phyloP scores from a whole-genome alignment of 2,888 invertebrate species.

The Athripsodes cinereus region DNA sequence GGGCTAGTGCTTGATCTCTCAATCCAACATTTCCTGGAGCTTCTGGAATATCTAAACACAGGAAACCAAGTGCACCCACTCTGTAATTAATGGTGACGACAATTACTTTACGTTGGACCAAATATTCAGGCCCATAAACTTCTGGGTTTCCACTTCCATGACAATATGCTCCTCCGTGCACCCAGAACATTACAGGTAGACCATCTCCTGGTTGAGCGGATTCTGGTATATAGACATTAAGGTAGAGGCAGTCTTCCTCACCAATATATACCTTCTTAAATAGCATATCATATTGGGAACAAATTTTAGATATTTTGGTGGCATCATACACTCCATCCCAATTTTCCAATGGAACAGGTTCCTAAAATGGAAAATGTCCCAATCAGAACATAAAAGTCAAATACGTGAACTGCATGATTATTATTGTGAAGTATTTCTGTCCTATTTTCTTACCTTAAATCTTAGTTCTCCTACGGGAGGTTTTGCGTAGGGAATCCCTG shows the following conservation, averaged over 20 bases:
- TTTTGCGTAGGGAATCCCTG: too few relatives aligned
- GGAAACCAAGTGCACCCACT: conserved; percentile 17
- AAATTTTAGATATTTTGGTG: background rate
- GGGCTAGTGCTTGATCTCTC: conserved; percentile 20
- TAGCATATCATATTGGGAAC: background rate
- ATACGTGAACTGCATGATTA: too few relatives aligned
- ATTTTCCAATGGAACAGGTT: background rate
- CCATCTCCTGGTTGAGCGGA: background rate
- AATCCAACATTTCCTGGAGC: conserved; percentile 22
- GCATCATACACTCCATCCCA: background rate
- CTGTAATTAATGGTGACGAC: conserved; percentile 20
- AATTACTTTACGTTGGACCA: conserved; percentile 12
- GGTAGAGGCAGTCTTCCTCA: conserved; percentile 19
- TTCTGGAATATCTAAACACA: conserved; percentile 16
- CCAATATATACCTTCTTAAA: conserved; percentile 5
- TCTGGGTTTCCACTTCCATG: conserved; percentile 14
- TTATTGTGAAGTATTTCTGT: too few relatives aligned
- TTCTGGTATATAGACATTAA: conserved; percentile 20
- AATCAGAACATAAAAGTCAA: too few relatives aligned
- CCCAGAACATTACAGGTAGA: conserved; percentile 21
- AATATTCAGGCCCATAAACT: conserved; percentile 15
- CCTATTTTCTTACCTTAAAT: too few relatives aligned
- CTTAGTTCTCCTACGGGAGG: too few relatives aligned
- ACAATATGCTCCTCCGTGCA: conserved; percentile 19
- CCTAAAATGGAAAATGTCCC: background rate